Conservation (phyloP, 2,113 vertebrate genomes). For the Mobula hypostoma region DNA sequence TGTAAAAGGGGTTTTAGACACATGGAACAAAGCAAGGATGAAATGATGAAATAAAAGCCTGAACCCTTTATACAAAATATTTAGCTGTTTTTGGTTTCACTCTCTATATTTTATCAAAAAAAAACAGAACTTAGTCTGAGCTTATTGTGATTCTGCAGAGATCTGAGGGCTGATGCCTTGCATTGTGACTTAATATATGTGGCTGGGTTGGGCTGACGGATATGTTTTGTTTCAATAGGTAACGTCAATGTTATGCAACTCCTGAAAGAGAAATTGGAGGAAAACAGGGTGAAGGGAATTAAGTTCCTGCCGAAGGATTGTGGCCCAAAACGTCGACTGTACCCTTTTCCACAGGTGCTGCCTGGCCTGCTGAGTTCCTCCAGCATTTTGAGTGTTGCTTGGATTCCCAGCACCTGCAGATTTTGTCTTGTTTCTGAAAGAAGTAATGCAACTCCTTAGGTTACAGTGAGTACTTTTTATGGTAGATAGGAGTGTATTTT, state of each 20-base stretch:
- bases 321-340: too few species aligned
- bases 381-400: too few species aligned
- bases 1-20: not conserved
- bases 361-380: too few species aligned
- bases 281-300: too few species aligned
- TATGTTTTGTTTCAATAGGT: not conserved
- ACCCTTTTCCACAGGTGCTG: too few species aligned
- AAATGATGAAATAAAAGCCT: not conserved
- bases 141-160: not conserved
- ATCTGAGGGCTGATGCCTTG: not conserved
- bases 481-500: too few species aligned
- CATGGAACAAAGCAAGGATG: not conserved
- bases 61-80: not conserved
- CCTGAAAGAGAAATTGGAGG: not conserved
- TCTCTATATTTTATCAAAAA: not conserved
- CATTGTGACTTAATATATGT: not conserved
- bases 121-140: not conserved
- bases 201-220: not conserved
- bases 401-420: too few species aligned
- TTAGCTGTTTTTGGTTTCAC: not conserved
- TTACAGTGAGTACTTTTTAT: not conserved
- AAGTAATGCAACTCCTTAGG: too few species aligned
- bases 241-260: not conserved
- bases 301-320: too few species aligned
- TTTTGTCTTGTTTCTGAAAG: too few species aligned